Conservation (phyloP, 2,113 vertebrate genomes). For the Jaculus jaculus region DNA sequence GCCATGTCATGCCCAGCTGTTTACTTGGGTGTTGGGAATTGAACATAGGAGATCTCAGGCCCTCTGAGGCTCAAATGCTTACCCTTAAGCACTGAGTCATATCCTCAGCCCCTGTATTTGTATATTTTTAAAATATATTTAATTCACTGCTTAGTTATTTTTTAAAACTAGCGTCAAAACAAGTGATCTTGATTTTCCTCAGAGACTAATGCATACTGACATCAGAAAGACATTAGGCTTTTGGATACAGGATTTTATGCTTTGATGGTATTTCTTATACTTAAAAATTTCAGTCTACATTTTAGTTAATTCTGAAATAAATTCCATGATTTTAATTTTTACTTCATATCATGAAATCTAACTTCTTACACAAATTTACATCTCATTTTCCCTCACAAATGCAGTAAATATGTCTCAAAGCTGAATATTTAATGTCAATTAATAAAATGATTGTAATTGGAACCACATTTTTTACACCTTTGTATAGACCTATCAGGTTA, state of each 20-base stretch:
- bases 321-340: constrained; percentile 39
- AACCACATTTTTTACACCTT: not conserved
- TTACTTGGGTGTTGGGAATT: not conserved
- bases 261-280: constrained; percentile 27
- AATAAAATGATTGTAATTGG: constrained; percentile 36
- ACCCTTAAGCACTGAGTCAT: no score
- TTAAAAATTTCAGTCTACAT: constrained; percentile 44
- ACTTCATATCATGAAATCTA: constrained; percentile 15
- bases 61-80: no score
- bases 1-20: no score
- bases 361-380: constrained; percentile 1
- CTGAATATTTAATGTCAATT: constrained; percentile 46
- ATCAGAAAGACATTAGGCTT: not conserved
- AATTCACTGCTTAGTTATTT: constrained; percentile 35
- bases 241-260: constrained; percentile 46
- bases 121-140: not conserved
- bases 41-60: no score
- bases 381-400: not conserved
- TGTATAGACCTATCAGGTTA: not conserved
- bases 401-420: constrained; percentile 4
- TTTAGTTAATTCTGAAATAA: constrained; percentile 59
- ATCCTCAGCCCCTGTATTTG: not conserved
- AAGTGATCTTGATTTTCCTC: not conserved
- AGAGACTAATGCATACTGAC: not conserved
- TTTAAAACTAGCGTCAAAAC: not conserved